Evolutionary conservation across 2,797 vertebrate species (phyloP).

Genomic region (Meriones psammophilus): DNA sequence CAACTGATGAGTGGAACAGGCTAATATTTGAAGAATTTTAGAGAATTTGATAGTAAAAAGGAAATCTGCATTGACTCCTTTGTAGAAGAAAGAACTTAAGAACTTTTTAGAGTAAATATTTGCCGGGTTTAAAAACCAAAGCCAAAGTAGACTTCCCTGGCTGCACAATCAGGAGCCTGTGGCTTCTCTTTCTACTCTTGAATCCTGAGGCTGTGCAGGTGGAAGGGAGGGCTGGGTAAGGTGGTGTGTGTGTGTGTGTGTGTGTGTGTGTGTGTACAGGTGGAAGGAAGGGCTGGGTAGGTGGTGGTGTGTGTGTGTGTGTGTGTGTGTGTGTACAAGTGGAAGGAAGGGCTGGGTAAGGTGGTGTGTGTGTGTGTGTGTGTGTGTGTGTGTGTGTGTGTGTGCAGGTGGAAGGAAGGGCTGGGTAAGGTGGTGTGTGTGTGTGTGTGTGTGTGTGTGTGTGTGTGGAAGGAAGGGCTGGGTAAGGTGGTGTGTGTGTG

Average conservation of each 20-base stretch:
- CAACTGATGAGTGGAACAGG: not conserved
- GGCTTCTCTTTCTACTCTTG: not conserved
- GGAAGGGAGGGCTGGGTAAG: not conserved
- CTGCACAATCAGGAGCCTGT: not conserved
- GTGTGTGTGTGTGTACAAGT: not conserved
- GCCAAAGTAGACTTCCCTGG: not conserved
- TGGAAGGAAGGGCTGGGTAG: no score
- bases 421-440: not conserved
- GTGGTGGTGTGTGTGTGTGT: no score
- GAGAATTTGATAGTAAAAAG: constrained; percentile 59
- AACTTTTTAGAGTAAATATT: constrained; percentile 64
- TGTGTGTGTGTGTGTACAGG: no score
- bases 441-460: no score
- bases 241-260: no score
- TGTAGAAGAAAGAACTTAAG: constrained; percentile 53
- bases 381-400: no score
- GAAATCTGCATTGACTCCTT: constrained; percentile 60
- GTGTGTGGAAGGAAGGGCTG: no score
- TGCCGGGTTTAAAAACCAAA: constrained; percentile 61
- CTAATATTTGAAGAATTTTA: constrained; percentile 41
- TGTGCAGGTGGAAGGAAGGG: not conserved
- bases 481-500: no score
- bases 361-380: no score
- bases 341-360: not conserved
- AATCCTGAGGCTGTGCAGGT: not conserved